These are phyloP conservation scores for Pandemis corylana DNA, from an alignment of 2,888 invertebrate genomes.

Conservation along the genomic window DNA sequence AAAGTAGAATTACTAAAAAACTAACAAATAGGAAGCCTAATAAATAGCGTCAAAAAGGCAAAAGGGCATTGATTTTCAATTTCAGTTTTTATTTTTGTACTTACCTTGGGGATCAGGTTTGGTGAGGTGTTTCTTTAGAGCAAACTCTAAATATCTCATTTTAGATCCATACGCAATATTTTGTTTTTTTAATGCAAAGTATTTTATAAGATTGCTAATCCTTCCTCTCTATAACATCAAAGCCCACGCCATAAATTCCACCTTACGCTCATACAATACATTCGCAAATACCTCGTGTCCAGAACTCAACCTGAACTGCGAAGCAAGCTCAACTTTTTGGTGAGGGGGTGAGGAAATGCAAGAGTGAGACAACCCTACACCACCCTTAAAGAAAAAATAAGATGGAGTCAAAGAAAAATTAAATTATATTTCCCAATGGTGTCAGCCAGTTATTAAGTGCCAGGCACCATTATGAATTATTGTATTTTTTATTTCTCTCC, in stretches of 20 bases:
- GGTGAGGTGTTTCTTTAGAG: no score
- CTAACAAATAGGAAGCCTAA: no score
- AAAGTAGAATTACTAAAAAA: no score
- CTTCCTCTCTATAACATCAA: constrained; percentile 11
- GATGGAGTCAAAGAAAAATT: constrained; percentile 77
- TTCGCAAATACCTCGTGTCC: constrained; percentile 82
- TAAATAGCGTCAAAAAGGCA: no score
- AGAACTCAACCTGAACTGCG: constrained; percentile 75
- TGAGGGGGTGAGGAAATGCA: constrained; percentile 61
- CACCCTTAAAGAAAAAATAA: constrained; percentile 54
- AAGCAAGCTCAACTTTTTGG: constrained; percentile 68
- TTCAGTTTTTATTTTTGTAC: no score
- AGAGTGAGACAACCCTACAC: constrained; percentile 62
- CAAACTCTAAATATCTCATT: no score
- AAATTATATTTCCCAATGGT: constrained; percentile 86
- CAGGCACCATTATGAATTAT: constrained; percentile 85
- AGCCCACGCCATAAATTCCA: constrained; percentile 64
- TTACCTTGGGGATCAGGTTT: no score
- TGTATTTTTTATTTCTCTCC: constrained; percentile 80
- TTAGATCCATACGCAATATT: no score
- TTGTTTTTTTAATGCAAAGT: not conserved
- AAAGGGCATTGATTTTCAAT: no score
- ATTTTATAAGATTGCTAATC: not conserved
- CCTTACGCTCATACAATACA: constrained; percentile 75
- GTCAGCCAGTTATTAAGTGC: constrained; percentile 86